Evolutionary conservation across 2,113 vertebrate species (phyloP).

Genomic region (Hemicordylus capensis): DNA sequence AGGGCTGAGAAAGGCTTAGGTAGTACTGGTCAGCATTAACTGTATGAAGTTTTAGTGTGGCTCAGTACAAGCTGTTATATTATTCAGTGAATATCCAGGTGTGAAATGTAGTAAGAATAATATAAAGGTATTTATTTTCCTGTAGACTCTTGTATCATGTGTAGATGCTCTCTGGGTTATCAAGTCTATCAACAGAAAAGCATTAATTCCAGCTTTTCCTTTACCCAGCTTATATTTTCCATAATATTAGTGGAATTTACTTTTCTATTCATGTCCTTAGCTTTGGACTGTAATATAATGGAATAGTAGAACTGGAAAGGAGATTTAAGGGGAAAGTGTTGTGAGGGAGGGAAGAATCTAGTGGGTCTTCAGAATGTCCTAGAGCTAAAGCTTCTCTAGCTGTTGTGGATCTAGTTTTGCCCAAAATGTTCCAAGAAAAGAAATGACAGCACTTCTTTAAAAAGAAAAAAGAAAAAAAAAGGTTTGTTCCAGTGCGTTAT

Average conservation of each 20-base stretch:
- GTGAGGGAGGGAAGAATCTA: too few species aligned
- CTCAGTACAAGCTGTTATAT: not conserved
- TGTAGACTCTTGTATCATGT: not conserved
- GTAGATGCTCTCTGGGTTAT: not conserved
- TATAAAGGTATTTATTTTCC: not conserved
- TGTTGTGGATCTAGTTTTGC: not conserved
- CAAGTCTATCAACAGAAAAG: not conserved
- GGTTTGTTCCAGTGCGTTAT: too few species aligned
- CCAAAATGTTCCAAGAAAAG: not conserved
- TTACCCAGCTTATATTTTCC: not conserved
- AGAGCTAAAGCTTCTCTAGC: not conserved
- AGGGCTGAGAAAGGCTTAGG: not conserved
- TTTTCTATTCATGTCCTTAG: not conserved
- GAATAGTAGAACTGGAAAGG: not conserved
- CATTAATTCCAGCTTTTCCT: not conserved
- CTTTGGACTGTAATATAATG: not conserved
- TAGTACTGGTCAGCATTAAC: not conserved
- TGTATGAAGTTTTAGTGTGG: not conserved
- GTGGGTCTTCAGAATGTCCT: not conserved
- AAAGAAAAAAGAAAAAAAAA: too few species aligned
- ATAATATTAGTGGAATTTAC: not conserved
- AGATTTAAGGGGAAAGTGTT: too few species aligned
- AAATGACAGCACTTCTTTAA: too few species aligned
- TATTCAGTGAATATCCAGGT: not conserved
- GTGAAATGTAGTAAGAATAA: not conserved